Conservation (phyloP, 1,140 invertebrate genomes). For the Steinernema feltiae region DNA sequence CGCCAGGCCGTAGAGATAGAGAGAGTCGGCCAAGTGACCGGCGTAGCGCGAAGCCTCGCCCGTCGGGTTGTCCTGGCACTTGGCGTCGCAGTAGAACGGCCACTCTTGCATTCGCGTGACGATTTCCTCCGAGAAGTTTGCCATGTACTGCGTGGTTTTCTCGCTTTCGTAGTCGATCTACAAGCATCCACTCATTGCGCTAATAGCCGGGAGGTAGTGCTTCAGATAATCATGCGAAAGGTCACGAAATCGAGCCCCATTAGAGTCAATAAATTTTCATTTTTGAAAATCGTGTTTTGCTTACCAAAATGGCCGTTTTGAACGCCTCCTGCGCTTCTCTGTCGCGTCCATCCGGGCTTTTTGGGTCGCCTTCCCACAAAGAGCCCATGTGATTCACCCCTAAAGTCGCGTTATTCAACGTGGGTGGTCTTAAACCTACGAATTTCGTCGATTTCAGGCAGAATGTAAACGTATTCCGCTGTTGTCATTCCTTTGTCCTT, state of each 20-base stretch:
- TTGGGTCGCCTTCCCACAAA: conserved; percentile 21
- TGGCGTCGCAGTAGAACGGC: conserved; percentile 38
- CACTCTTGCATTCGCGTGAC: conserved; percentile 27
- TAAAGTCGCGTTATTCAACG: background rate
- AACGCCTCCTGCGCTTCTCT: conserved; percentile 18
- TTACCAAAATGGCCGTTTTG: conserved; percentile 23
- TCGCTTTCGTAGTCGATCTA: conserved; percentile 22
- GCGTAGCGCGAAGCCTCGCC: conserved; percentile 23
- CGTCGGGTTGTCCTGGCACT: conserved; percentile 11
- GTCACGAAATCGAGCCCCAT: no score
- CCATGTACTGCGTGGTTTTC: background rate
- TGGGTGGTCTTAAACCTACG: background rate
- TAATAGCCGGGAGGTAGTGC: no score
- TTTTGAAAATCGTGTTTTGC: background rate
- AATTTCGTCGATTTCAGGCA: background rate
- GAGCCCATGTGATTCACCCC: background rate
- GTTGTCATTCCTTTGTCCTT: conserved; percentile 27
- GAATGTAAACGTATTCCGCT: conserved; percentile 40
- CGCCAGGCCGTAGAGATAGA: conserved; percentile 32
- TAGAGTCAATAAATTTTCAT: background rate
- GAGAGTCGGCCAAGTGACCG: conserved; percentile 25
- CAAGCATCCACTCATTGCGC: no score
- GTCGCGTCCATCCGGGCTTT: conserved; percentile 23
- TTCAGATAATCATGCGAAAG: background rate
- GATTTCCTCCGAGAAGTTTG: conserved; percentile 5